Evolutionary conservation across 2,797 vertebrate genomes (phyloP).

Genomic region (Melanitta fusca): DNA sequence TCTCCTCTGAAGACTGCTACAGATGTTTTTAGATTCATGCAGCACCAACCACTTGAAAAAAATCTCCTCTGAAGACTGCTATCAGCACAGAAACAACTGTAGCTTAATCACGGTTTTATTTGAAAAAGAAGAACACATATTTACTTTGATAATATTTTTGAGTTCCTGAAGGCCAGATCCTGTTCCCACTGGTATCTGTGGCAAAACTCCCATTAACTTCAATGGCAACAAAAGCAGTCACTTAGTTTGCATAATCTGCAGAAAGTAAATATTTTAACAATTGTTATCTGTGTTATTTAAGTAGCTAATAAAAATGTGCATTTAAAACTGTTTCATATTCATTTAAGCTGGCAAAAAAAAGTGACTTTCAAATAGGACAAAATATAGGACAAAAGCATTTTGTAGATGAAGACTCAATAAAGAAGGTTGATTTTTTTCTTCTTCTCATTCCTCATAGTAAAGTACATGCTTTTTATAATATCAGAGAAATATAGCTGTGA

Average conservation of each 20-base stretch:
- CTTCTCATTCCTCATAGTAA: not conserved
- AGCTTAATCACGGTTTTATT: constrained; percentile 14
- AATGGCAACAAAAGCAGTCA: constrained; percentile 14
- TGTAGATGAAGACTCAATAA: constrained; percentile 1
- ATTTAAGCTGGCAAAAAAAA: constrained; percentile 42
- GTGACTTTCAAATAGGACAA: constrained; percentile 43
- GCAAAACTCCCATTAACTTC: constrained; percentile 29
- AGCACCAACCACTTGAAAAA: constrained; percentile 7
- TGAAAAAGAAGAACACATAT: constrained; percentile 22
- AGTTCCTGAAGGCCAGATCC: constrained; percentile 28
- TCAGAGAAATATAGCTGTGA: constrained; percentile 7
- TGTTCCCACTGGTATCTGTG: not conserved
- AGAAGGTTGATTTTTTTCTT: not conserved
- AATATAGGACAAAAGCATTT: constrained; percentile 23
- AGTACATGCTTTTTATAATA: not conserved
- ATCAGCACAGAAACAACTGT: constrained; percentile 10
- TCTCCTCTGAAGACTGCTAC: not conserved
- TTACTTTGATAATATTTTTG: constrained; percentile 2
- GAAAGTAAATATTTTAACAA: constrained; percentile 60
- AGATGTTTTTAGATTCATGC: not conserved
- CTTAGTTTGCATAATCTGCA: constrained; percentile 42
- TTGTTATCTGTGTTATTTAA: constrained; percentile 51
- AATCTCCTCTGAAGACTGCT: not conserved
- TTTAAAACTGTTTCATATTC: constrained; percentile 36
- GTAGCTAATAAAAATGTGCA: constrained; percentile 62